phyloP scores from a whole-genome alignment of 2,797 vertebrate species.

The Kryptopterus vitreolus region DNA sequence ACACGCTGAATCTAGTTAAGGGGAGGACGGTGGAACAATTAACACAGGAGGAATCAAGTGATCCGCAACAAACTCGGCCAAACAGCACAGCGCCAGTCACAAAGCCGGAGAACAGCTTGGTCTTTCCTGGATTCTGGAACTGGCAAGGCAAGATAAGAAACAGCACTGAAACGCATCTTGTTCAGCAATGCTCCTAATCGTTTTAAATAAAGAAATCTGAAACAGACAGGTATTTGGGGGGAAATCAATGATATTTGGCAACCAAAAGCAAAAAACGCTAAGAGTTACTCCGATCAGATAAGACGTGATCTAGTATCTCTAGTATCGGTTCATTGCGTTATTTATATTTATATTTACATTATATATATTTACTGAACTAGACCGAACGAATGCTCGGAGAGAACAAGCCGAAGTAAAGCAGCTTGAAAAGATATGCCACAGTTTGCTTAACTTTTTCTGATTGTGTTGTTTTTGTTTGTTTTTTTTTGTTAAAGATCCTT shows the following conservation, averaged over 20 bases:
- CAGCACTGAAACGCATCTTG: conserved; percentile 42
- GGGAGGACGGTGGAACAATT: conserved; percentile 56
- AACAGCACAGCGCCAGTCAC: conserved; percentile 50
- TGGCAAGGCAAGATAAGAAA: conserved; percentile 61
- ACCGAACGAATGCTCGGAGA: neutral
- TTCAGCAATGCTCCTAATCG: neutral
- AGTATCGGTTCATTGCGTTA: neutral
- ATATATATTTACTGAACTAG: neutral
- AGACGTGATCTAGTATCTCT: neutral
- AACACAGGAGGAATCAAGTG: conserved; percentile 57
- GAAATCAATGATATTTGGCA: neutral
- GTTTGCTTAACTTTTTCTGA: neutral
- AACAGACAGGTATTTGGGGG: neutral
- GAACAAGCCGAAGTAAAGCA: neutral
- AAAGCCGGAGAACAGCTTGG: conserved; percentile 34
- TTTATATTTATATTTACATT: neutral
- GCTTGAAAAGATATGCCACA: neutral
- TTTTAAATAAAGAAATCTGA: conserved; percentile 14
- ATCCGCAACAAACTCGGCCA: conserved; percentile 59
- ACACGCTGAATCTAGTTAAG: conserved; percentile 64
- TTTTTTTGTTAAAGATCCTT: neutral
- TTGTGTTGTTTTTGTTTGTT: too few species aligned
- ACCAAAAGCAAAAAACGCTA: neutral
- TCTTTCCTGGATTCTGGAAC: conserved; percentile 36
- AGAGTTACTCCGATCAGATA: neutral